Evolutionary conservation across 2,113 vertebrate genomes (phyloP).

Genomic region (Entelurus aequoreus): DNA sequence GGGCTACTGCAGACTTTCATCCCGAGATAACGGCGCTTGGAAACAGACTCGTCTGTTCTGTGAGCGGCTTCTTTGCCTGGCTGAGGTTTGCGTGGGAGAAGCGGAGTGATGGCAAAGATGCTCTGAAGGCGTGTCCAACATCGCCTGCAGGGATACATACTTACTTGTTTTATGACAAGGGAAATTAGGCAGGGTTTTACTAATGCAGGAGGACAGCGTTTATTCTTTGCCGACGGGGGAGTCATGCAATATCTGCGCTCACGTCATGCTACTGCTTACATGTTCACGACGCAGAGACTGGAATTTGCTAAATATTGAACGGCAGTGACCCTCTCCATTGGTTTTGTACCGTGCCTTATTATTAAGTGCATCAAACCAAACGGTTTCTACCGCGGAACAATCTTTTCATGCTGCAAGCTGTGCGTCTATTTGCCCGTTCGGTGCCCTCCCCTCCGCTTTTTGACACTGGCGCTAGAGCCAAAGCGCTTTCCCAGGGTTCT

Average conservation of each 20-base stretch:
- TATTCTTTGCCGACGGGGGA: constrained; percentile 25
- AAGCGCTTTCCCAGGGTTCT: constrained; percentile 68
- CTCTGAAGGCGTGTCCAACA: constrained; percentile 59
- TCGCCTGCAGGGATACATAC: constrained; percentile 62
- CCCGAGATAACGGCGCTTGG: constrained; percentile 1
- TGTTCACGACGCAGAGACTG: constrained; percentile 7
- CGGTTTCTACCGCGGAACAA: constrained; percentile 2
- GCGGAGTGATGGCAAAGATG: constrained; percentile 63
- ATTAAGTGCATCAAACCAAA: constrained; percentile 33
- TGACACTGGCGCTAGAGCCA: constrained; percentile 58
- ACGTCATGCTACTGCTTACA: background rate
- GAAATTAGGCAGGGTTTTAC: constrained; percentile 64
- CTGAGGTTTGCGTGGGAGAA: constrained; percentile 53
- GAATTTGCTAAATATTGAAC: constrained; percentile 2
- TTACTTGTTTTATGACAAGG: constrained; percentile 68
- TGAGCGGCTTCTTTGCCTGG: constrained; percentile 44
- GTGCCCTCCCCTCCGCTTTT: constrained; percentile 57
- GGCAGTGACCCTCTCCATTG: background rate
- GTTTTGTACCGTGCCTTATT: too few species aligned
- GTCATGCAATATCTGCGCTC: constrained; percentile 17
- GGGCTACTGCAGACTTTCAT: background rate
- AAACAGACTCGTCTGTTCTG: constrained; percentile 45
- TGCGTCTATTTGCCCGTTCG: constrained; percentile 38
- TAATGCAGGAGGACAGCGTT: constrained; percentile 55
- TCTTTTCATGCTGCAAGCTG: background rate